These are phyloP conservation scores for Phoxinus phoxinus DNA, from an alignment of 2,113 vertebrate genomes.

Conservation along the genomic window DNA sequence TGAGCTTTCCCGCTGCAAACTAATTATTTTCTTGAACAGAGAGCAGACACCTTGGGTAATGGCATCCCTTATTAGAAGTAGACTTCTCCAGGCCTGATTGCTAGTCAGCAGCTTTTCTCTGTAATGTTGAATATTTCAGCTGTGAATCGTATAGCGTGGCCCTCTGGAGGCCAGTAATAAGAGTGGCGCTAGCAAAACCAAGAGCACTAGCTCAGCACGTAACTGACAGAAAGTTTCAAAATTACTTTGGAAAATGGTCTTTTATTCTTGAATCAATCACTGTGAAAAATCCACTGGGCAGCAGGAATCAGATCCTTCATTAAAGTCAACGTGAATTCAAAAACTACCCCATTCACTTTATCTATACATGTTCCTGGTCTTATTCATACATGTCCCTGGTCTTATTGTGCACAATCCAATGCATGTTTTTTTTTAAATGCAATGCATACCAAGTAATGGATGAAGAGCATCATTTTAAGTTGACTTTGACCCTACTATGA, in stretches of 20 bases:
- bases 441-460: background rate
- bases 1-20: slow-evolving; percentile 12
- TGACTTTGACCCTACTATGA: background rate
- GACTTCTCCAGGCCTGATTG: slow-evolving; percentile 16
- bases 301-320: background rate
- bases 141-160: slow-evolving; percentile 8
- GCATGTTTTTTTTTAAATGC: background rate
- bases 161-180: slow-evolving; percentile 38
- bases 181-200: slow-evolving; percentile 31
- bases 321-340: background rate
- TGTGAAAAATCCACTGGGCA: background rate
- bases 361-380: background rate
- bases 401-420: background rate
- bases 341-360: background rate
- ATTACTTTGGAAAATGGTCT: slow-evolving; percentile 18
- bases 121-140: slow-evolving; percentile 29
- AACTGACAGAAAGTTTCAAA: slow-evolving; percentile 23
- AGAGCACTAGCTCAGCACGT: slow-evolving; percentile 36
- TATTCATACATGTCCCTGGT: background rate
- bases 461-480: background rate
- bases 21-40: slow-evolving; percentile 24
- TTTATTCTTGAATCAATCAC: background rate
- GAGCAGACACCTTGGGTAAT: slow-evolving; percentile 36
- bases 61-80: slow-evolving; percentile 28
- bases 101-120: slow-evolving; percentile 32